Evolutionary conservation across 2,888 invertebrate genomes (phyloP).

Genomic region (Podabrus alpinus): DNA sequence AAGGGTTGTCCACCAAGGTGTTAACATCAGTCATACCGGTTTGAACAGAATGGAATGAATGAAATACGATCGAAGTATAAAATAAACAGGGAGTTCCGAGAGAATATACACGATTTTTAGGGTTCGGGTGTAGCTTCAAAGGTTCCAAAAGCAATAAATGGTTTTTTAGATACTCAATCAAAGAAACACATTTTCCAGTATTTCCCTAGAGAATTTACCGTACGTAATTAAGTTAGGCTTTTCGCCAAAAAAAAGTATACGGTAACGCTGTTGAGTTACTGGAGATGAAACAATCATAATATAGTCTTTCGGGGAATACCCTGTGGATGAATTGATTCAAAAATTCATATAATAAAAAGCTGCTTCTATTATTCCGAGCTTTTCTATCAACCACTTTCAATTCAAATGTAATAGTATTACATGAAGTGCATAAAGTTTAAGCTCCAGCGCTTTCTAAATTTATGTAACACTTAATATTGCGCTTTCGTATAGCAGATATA

Average conservation of each 20-base stretch:
- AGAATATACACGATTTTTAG: not conserved
- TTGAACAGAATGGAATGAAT: not conserved
- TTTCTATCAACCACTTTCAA: not conserved
- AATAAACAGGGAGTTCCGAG: not conserved
- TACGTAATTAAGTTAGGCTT: not conserved
- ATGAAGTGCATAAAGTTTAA: not conserved
- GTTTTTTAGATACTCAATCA: not conserved
- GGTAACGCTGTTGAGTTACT: not conserved
- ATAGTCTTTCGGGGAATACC: not conserved
- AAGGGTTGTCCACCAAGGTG: not conserved
- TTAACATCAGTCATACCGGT: not conserved
- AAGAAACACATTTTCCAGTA: not conserved
- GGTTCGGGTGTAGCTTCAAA: not conserved
- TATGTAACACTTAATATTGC: not conserved
- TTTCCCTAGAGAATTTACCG: not conserved
- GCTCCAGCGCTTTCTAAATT: not conserved
- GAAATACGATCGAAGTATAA: not conserved
- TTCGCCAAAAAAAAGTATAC: not conserved
- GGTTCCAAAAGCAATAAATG: not conserved
- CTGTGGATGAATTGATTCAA: not conserved
- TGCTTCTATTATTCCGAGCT: not conserved
- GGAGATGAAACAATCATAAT: not conserved
- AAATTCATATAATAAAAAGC: not conserved
- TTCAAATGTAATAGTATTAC: not conserved
- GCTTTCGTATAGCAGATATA: not conserved